Evolutionary conservation across 2,797 vertebrate genomes (phyloP), one percentile per base, ranked within the genome.

Genomic region (Peromyscus attwateri): DNA sequence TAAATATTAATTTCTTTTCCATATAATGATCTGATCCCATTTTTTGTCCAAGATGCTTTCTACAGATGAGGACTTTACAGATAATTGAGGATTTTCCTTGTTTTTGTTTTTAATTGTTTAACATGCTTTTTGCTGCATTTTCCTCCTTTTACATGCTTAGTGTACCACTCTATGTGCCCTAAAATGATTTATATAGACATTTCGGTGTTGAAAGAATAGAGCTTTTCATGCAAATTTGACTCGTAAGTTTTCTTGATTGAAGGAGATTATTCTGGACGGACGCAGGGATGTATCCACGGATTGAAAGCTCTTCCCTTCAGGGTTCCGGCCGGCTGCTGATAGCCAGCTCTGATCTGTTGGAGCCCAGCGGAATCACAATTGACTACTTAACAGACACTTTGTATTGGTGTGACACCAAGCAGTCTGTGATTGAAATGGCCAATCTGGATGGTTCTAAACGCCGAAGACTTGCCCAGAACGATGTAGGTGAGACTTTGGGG

Each of bases 211-310:
- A 92, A 87, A 85, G 49, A 96, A 80, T 82, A 23, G 71, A 71
- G 21, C 68, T 49, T 89, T 91, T 95, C 76, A 75, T 89, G 83
- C 40, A 94, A 90, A 84, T 80, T 57, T 90, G 77, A 94, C 79
- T 96, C 71, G 29, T 71, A 25, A 94, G 43, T 98, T 98, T 98
- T 97, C 92, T 98, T 98, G 98, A 98, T 98, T 98, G 97, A 98
- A 99, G 99, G 99, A 99, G 98, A 98, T 98, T 99, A 97, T 99
- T 99, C 98, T 99, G 99, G 99, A 99, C 99, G 6, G 99, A 99
- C 94, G 97, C 98, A 64, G 99, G 99, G 37, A 80, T 94, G 92
- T 98, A 76, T 31, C 99, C 99, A 21, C 97, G 89, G 29, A 99
- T 99, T 96, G 99, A 99, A 98, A 99, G 99, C 31, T 98, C 99